Evolutionary conservation across 2,113 vertebrate genomes (phyloP).

Genomic region (Anas platyrhynchos): DNA sequence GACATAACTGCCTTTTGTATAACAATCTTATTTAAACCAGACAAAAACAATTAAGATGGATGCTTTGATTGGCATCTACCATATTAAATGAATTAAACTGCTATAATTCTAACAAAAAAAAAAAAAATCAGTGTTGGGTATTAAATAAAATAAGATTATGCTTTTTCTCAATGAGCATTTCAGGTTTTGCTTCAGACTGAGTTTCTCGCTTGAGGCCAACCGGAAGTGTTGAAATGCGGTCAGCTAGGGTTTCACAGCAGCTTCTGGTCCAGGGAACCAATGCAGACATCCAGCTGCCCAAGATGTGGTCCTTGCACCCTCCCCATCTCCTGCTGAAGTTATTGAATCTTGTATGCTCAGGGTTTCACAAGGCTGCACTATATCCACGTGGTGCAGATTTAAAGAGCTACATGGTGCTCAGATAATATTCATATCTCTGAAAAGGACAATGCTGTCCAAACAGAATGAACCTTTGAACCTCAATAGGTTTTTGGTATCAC

Average conservation of each 20-base stretch:
- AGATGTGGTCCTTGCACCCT: not conserved
- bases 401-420: not conserved
- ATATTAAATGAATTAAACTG: not conserved
- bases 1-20: not conserved
- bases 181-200: not conserved
- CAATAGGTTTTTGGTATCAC: not conserved
- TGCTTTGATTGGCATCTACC: not conserved
- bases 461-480: slow-evolving; percentile 48
- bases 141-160: not conserved
- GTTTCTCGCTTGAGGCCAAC: not conserved
- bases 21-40: not conserved
- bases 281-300: not conserved
- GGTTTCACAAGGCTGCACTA: not conserved
- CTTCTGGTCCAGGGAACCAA: not conserved
- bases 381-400: not conserved
- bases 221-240: not conserved
- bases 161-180: not conserved
- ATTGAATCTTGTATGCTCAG: not conserved
- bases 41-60: not conserved
- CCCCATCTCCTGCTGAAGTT: not conserved
- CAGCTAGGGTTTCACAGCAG: not conserved
- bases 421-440: slow-evolving; percentile 16
- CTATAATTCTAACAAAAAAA: not conserved
- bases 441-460: not conserved
- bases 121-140: not conserved